Conservation (phyloP, 2,113 vertebrate species). For the Cinclus cinclus region DNA sequence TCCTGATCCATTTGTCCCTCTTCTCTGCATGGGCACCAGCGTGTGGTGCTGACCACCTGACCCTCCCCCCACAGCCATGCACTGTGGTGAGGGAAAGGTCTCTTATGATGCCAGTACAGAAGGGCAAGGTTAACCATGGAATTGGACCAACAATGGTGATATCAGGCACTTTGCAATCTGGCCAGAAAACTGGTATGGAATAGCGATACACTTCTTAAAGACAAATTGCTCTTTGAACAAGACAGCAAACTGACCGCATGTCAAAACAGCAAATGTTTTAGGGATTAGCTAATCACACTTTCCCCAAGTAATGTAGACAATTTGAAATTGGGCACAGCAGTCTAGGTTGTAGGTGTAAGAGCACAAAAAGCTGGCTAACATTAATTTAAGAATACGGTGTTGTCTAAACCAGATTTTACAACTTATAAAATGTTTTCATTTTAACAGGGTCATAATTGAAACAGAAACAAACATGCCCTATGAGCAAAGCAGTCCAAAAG, state of each 20-base stretch:
- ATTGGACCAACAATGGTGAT: neutral
- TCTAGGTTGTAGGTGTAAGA: neutral
- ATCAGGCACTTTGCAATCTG: neutral
- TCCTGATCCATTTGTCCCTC: neutral
- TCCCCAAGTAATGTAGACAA: neutral
- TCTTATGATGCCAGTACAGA: neutral
- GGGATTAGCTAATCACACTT: neutral
- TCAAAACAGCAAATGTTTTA: neutral
- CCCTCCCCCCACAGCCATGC: accelerated
- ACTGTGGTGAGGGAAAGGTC: accelerated
- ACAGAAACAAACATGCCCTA: constrained; percentile 3
- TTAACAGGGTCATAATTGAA: neutral
- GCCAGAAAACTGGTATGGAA: neutral
- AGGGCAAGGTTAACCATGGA: neutral
- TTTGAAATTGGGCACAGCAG: neutral
- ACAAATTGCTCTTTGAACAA: neutral
- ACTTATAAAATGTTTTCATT: neutral
- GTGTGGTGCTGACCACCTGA: neutral
- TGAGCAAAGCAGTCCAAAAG: neutral
- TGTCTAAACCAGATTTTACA: constrained; percentile 13
- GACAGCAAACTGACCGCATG: neutral
- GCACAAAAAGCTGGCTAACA: neutral
- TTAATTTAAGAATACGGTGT: neutral
- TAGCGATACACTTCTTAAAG: neutral
- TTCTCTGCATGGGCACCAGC: neutral